phyloP scores from a whole-genome alignment of 2,888 invertebrate genomes.

The Drosophila recens region DNA sequence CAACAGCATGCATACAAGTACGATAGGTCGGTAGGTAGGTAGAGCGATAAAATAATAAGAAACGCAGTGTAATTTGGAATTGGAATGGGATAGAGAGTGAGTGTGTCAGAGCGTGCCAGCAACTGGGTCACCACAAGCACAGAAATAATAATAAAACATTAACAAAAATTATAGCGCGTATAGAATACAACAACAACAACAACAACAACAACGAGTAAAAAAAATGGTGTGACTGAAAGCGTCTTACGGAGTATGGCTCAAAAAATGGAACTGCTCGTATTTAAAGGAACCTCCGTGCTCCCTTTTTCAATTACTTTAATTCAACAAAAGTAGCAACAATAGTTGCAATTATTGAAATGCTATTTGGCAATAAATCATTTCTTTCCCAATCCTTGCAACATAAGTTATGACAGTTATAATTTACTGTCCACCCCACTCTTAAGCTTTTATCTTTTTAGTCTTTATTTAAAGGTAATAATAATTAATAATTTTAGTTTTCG shows the following conservation, averaged over 20 bases:
- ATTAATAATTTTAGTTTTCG: no score
- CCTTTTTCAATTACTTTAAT: conserved; percentile 25
- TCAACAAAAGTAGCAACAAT: conserved; percentile 25
- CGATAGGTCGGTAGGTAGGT: conserved; percentile 10
- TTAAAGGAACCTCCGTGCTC: conserved; percentile 39
- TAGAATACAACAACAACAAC: conserved; percentile 36
- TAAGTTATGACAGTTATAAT: no score
- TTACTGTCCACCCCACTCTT: no score
- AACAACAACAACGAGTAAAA: background rate
- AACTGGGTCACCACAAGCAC: conserved; percentile 73
- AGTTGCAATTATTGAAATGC: conserved; percentile 49
- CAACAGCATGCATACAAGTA: conserved; percentile 53
- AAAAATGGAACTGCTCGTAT: conserved; percentile 52
- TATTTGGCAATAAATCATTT: conserved; percentile 44
- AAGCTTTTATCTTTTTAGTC: no score
- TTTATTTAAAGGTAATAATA: no score
- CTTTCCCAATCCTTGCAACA: background rate
- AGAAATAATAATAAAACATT: conserved; percentile 82
- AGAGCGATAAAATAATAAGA: conserved; percentile 58
- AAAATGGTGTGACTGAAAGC: conserved; percentile 44
- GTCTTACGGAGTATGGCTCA: conserved; percentile 18
- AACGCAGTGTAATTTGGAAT: conserved; percentile 37
- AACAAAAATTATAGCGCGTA: conserved; percentile 80
- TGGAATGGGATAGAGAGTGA: conserved; percentile 8
- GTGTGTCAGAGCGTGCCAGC: conserved; percentile 59